A percentile compares a stretch with the other conserved stretches of the same genome.
Evolutionary conservation across 1,140 invertebrate species (phyloP).

Genomic region (Tribolium madens): DNA sequence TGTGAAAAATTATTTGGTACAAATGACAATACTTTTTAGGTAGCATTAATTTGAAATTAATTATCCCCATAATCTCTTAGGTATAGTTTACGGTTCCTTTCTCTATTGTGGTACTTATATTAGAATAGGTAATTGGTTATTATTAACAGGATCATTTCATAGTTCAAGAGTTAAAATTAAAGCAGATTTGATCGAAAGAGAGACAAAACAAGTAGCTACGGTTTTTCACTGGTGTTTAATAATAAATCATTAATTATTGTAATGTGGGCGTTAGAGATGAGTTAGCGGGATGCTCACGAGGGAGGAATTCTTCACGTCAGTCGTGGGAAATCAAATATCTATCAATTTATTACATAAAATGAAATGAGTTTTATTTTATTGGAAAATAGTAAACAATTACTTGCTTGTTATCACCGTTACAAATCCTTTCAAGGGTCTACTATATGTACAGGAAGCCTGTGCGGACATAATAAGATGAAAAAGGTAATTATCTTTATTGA

Average conservation of each 20-base stretch:
- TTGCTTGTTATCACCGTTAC: neutral
- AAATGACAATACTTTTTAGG: slow-evolving; percentile 42
- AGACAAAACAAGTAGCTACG: neutral
- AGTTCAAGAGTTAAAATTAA: neutral
- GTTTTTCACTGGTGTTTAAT: slow-evolving; percentile 6
- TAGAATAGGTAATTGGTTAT: slow-evolving; percentile 17
- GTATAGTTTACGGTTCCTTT: slow-evolving; percentile 13
- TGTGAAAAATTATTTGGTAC: slow-evolving; percentile 43
- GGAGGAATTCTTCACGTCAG: slow-evolving; percentile 32
- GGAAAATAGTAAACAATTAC: slow-evolving; percentile 35
- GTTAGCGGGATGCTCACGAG: slow-evolving; percentile 21
- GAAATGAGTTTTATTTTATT: slow-evolving; percentile 29
- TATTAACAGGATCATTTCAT: slow-evolving; percentile 2
- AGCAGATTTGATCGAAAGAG: neutral
- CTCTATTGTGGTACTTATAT: slow-evolving; percentile 15
- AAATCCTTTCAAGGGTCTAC: neutral
- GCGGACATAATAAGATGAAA: slow-evolving; percentile 21
- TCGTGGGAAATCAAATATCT: slow-evolving; percentile 30
- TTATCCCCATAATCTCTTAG: neutral
- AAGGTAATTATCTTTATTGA: slow-evolving; percentile 26
- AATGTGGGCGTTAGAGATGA: slow-evolving; percentile 35
- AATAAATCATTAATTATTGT: slow-evolving; percentile 38
- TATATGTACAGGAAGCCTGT: neutral
- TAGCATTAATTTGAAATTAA: slow-evolving; percentile 8
- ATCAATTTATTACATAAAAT: slow-evolving; percentile 39